Evolutionary conservation across 1,140 invertebrate species (phyloP).

Genomic region (Drosophila triauraria): DNA sequence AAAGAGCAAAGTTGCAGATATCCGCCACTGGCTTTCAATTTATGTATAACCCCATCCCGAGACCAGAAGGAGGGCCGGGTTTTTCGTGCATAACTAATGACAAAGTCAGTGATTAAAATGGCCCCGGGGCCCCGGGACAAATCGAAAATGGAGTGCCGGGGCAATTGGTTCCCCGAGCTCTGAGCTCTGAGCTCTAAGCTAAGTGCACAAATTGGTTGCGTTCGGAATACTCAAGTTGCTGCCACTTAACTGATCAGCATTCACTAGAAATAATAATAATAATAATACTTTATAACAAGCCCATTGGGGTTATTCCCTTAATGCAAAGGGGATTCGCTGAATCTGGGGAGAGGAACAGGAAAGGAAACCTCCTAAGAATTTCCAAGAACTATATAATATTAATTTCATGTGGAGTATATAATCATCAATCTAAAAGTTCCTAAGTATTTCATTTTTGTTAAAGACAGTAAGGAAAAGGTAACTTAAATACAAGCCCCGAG

Average conservation of each 20-base stretch:
- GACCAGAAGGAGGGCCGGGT: not conserved
- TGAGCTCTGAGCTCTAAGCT: not conserved
- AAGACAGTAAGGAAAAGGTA: no score
- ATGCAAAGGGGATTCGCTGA: no score
- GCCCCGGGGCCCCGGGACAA: constrained; percentile 26
- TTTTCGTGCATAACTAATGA: constrained; percentile 69
- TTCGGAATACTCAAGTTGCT: constrained; percentile 12
- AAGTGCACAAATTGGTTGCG: constrained; percentile 14
- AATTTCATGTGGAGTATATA: not conserved
- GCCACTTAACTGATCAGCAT: constrained; percentile 16
- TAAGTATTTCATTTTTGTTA: no score
- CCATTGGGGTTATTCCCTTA: not conserved
- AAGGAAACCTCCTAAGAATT: not conserved
- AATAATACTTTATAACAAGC: not conserved
- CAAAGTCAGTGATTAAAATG: constrained; percentile 74
- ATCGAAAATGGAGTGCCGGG: constrained; percentile 13
- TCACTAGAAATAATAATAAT: constrained; percentile 7
- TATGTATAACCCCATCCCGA: constrained; percentile 38
- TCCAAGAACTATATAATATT: not conserved
- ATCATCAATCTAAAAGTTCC: not conserved
- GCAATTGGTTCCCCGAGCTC: constrained; percentile 4
- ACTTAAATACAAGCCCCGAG: no score
- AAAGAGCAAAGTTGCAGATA: constrained; percentile 54
- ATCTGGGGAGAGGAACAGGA: no score
- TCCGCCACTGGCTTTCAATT: constrained; percentile 56